A percentile compares a stretch with the other conserved stretches of the same genome.
phyloP scores from a whole-genome alignment of 2,888 invertebrate genomes.

The Cosmia trapezina region DNA sequence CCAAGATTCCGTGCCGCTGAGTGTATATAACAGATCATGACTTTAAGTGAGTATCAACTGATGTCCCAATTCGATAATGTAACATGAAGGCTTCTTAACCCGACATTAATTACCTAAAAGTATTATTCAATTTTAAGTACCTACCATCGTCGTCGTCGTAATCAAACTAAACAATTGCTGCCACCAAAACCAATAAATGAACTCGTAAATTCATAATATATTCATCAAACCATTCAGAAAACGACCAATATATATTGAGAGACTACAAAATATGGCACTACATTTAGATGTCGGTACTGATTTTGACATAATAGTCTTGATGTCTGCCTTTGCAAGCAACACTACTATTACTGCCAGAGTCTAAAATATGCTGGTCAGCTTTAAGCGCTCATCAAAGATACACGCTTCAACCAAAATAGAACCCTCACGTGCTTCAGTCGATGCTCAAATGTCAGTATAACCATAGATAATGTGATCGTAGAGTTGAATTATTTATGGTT shows the following conservation, averaged over 20 bases:
- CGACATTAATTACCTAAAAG: neutral
- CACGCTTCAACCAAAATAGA: slow-evolving; percentile 43
- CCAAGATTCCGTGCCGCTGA: too few relatives aligned
- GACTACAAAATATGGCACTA: neutral
- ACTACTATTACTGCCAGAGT: neutral
- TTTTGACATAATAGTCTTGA: neutral
- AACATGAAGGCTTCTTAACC: neutral
- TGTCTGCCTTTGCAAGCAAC: neutral
- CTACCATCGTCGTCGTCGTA: neutral
- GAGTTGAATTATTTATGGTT: slow-evolving; percentile 43
- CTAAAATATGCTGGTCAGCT: neutral
- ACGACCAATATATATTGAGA: neutral
- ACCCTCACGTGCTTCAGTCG: slow-evolving; percentile 40
- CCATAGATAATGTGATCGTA: slow-evolving; percentile 25
- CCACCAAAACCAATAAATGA: neutral
- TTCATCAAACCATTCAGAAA: slow-evolving; percentile 3
- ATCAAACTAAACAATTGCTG: neutral
- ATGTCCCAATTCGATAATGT: neutral
- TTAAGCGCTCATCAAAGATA: slow-evolving; percentile 15
- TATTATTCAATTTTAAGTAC: slow-evolving; percentile 21
- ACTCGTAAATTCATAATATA: neutral
- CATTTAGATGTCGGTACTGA: neutral
- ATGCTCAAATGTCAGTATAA: slow-evolving; percentile 35
- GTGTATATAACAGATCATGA: too few relatives aligned
- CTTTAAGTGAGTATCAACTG: neutral